Conservation (phyloP, 1,140 invertebrate species). For the Eurytemora carolleeae region DNA sequence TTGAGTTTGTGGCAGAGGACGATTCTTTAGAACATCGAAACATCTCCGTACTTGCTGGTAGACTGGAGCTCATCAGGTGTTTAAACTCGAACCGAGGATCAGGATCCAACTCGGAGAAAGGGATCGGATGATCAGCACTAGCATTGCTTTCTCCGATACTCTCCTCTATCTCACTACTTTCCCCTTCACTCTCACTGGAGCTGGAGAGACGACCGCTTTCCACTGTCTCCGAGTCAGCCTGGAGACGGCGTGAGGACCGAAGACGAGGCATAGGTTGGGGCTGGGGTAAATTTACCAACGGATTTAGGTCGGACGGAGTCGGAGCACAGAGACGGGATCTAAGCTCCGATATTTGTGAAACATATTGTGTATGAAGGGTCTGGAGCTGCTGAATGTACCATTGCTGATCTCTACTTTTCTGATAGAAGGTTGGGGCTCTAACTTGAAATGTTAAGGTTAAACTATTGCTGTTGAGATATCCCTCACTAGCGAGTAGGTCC, state of each 20-base stretch:
- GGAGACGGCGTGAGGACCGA: too few species aligned
- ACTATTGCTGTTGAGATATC: conserved; percentile 48
- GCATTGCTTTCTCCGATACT: not conserved
- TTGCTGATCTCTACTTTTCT: conserved; percentile 74
- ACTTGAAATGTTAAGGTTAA: conserved; percentile 38
- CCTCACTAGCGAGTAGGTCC: conserved; percentile 69
- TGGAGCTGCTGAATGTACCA: conserved; percentile 77
- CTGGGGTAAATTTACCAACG: too few species aligned
- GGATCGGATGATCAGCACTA: not conserved
- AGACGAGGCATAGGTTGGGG: too few species aligned
- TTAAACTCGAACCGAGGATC: too few species aligned
- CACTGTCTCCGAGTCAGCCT: too few species aligned
- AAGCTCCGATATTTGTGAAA: conserved; percentile 57
- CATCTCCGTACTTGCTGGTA: not conserved
- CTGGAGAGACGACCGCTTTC: not conserved
- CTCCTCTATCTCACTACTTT: not conserved
- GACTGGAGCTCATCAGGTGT: not conserved
- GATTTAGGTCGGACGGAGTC: too few species aligned
- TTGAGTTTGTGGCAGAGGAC: too few species aligned
- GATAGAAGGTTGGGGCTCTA: conserved; percentile 74
- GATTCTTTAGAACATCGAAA: too few species aligned
- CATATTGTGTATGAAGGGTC: conserved; percentile 53
- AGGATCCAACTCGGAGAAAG: too few species aligned
- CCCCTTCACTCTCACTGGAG: not conserved
- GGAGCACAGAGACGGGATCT: too few species aligned